A percentile compares a stretch with the other conserved stretches of the same genome.
These are phyloP conservation scores for Phrynocephalus guinanensis DNA, from an alignment of 2,797 vertebrate genomes.

Conservation along the genomic window DNA sequence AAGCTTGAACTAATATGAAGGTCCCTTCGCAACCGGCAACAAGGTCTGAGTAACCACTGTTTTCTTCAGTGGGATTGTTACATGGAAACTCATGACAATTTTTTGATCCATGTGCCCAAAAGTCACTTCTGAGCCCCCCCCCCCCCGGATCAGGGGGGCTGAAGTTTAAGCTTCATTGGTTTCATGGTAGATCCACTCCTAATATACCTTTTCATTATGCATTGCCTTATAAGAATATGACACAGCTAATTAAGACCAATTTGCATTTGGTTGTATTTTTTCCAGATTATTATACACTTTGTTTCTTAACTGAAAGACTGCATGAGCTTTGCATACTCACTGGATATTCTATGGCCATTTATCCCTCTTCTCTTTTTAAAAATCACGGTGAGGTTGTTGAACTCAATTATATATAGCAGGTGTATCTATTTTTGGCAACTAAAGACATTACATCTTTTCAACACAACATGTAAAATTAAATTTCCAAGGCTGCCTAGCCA, in stretches of 20 bases:
- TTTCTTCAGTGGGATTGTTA: no score
- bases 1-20: no score
- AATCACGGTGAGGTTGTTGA: constrained; percentile 9
- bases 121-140: no score
- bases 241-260: constrained; percentile 23
- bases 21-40: no score
- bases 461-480: constrained; percentile 28
- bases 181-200: no score
- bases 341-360: constrained; percentile 9
- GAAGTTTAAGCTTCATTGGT: no score
- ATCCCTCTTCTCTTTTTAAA: constrained; percentile 12
- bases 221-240: not conserved
- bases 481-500: constrained; percentile 17
- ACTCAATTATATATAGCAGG: constrained; percentile 14
- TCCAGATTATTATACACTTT: not conserved
- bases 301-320: constrained; percentile 2
- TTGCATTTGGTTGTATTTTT: not conserved
- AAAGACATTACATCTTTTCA: constrained; percentile 2
- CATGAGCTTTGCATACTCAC: not conserved
- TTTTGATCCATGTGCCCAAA: no score
- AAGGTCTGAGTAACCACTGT: no score
- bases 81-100: no score
- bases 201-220: not conserved
- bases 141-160: no score
- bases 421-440: constrained; percentile 7